Conservation (phyloP, 2,797 vertebrate species). For the Scomberomorus guttatus region DNA sequence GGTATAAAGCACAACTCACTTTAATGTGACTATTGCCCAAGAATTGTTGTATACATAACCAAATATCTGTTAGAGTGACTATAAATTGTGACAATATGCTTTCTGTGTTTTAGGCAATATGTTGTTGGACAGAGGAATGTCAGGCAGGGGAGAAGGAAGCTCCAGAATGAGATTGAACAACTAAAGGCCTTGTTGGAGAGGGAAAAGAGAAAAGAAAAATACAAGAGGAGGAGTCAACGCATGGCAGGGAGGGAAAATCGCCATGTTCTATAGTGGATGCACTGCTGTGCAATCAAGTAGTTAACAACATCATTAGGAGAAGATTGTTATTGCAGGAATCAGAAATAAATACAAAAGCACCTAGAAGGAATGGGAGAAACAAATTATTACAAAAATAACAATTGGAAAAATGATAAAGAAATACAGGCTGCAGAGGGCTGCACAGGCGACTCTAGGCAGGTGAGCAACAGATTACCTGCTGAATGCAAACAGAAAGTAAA, state of each 20-base stretch:
- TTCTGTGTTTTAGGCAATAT: slow-evolving; percentile 6
- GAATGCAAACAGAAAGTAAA: background rate
- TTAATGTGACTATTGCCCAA: too few relatives aligned
- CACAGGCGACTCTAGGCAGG: background rate
- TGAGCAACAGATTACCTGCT: background rate
- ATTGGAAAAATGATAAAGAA: background rate
- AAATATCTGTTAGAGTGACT: too few relatives aligned
- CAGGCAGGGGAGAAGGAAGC: background rate
- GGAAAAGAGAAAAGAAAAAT: too few relatives aligned
- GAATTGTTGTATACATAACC: too few relatives aligned
- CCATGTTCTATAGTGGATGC: background rate
- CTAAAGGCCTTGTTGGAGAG: background rate
- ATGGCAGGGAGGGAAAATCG: background rate
- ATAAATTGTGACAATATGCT: background rate
- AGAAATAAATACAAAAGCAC: background rate
- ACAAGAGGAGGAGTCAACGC: too few relatives aligned
- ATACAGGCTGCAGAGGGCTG: background rate
- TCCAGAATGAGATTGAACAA: background rate
- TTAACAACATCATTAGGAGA: too few relatives aligned
- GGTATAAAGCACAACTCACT: too few relatives aligned
- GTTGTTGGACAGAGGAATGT: background rate
- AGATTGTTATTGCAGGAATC: too few relatives aligned
- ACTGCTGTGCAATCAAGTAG: background rate
- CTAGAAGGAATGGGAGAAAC: background rate
- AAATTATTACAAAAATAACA: slow-evolving; percentile 3